These are phyloP conservation scores for Aphidius colemani DNA, from an alignment of 2,888 invertebrate genomes.

Conservation along the genomic window DNA sequence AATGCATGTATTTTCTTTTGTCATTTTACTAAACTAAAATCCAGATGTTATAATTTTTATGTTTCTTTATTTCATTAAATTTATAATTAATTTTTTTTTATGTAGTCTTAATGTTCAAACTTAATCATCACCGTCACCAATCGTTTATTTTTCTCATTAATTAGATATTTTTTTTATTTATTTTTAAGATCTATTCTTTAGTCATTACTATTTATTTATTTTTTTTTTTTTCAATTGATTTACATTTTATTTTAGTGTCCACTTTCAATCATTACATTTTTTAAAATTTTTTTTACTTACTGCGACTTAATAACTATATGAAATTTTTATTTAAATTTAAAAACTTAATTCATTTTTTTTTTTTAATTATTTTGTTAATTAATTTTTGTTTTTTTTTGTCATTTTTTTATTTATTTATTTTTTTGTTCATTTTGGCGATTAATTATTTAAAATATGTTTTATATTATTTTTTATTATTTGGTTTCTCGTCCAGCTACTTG, in stretches of 20 bases:
- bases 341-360: constrained; percentile 41
- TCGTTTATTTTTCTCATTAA: not conserved
- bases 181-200: constrained; percentile 19
- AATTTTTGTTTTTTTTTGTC: constrained; percentile 3
- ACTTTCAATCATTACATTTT: constrained; percentile 56
- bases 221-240: constrained; percentile 36
- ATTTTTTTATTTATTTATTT: constrained; percentile 17
- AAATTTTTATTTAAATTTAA: constrained; percentile 48
- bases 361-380: no score
- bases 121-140: no score
- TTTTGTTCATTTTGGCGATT: constrained; percentile 51
- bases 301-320: constrained; percentile 50
- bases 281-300: constrained; percentile 43
- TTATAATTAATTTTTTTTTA: no score
- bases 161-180: not conserved
- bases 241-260: constrained; percentile 58
- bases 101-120: no score
- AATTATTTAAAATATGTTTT: constrained; percentile 60
- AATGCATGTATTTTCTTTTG: no score
- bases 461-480: constrained; percentile 36
- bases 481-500: constrained; percentile 41
- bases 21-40: no score
- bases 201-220: constrained; percentile 1
- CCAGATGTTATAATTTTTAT: no score
- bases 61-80: no score